These are phyloP conservation scores for Pagrus major DNA, from an alignment of 2,113 vertebrate genomes.

Conservation along the genomic window DNA sequence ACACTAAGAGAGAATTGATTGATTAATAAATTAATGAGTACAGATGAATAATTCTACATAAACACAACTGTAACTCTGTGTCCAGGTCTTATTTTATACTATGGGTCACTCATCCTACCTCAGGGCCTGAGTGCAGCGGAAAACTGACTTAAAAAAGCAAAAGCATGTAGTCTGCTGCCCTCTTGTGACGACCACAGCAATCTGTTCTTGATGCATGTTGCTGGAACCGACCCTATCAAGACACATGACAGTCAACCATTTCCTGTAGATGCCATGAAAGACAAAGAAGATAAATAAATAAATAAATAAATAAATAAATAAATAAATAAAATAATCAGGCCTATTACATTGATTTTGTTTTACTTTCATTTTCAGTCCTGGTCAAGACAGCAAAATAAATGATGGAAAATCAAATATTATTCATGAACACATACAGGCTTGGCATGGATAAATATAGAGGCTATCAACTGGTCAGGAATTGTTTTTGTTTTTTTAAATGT, in stretches of 20 bases:
- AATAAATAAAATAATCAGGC: too few relatives aligned
- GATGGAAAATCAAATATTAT: not conserved
- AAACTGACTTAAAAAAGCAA: not conserved
- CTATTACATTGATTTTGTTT: too few relatives aligned
- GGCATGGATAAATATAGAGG: too few relatives aligned
- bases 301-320: too few relatives aligned
- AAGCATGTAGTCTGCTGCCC: constrained; percentile 65
- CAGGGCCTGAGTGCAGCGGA: not conserved
- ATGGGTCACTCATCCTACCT: not conserved
- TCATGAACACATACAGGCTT: not conserved
- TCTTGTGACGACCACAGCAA: constrained; percentile 50
- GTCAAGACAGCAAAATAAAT: not conserved
- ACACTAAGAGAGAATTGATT: not conserved
- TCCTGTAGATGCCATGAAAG: not conserved
- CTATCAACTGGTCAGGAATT: not conserved
- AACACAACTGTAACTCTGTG: not conserved
- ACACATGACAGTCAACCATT: not conserved
- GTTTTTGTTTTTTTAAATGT: too few relatives aligned
- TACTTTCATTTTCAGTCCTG: too few relatives aligned
- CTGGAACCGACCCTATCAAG: too few relatives aligned
- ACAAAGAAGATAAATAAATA: too few relatives aligned
- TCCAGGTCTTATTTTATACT: not conserved
- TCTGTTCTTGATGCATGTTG: not conserved
- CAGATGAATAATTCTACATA: not conserved
- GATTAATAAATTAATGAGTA: not conserved